Conservation (phyloP, 1,140 invertebrate species). For the Drosophila chauvacae region DNA sequence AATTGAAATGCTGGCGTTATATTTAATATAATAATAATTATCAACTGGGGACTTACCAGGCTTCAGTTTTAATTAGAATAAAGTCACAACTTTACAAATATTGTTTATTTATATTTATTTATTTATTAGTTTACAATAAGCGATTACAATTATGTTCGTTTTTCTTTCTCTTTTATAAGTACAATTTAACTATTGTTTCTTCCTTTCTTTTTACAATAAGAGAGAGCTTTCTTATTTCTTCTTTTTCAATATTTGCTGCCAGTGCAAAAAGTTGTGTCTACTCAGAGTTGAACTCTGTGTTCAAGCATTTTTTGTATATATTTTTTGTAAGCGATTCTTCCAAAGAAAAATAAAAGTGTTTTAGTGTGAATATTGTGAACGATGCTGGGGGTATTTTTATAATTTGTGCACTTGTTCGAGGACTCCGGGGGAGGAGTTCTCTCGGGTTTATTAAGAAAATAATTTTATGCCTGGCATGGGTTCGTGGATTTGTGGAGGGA, state of each 20-base stretch:
- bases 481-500: constrained; percentile 42
- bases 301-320: constrained; percentile 3
- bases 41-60: not conserved
- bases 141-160: constrained; percentile 78
- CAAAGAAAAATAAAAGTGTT: constrained; percentile 77
- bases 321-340: constrained; percentile 24
- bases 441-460: constrained; percentile 62
- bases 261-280: constrained; percentile 80
- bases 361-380: constrained; percentile 64
- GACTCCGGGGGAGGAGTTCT: constrained; percentile 3
- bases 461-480: constrained; percentile 75
- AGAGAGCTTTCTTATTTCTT: constrained; percentile 27
- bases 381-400: constrained; percentile 40
- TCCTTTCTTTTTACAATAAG: constrained; percentile 74
- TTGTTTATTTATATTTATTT: constrained; percentile 81
- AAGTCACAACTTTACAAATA: not conserved
- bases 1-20: constrained; percentile 31
- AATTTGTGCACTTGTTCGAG: constrained; percentile 53
- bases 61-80: not conserved
- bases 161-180: constrained; percentile 75
- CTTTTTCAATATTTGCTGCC: constrained; percentile 75
- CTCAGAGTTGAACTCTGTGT: constrained; percentile 50
- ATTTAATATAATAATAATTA: constrained; percentile 27
- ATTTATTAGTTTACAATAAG: constrained; percentile 85
- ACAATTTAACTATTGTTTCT: constrained; percentile 83